Base-by-base conservation (phyloP, 2,888 invertebrate species). In the Drosophila rellima region DNA sequence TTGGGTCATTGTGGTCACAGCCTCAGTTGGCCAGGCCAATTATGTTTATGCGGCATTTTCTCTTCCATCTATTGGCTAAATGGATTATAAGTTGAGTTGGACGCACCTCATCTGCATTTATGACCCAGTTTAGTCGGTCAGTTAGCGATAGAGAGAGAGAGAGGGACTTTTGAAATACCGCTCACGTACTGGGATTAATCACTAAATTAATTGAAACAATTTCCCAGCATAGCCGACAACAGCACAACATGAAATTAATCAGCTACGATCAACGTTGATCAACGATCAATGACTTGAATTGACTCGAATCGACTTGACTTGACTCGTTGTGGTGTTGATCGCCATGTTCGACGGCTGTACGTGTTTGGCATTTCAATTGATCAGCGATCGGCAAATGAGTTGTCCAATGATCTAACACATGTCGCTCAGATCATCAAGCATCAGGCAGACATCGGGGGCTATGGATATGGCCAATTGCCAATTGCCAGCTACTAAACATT, bases 161-260 rank as follows among this genome's bases (percentile, higher is more conserved):
- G 44, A 8, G 3, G 33, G 11, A 17, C 48, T 45, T 68, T 84
- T 73, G 65, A 59, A 48, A 80, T 42, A 11, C 75, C 54, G 76
- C 54, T 68, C 85, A 86, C 85, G 89, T 86, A 55, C 76, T 68
- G 47, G 85, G 89, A 86, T 86, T 86, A 86, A 86, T 86, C 90
- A 73, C 88, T 80, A 86, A 86, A 86, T 86, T 89, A 86, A 86
- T 86, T 86, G 85, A 89, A 85, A 88, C 86, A 78, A 89, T 85
- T 86, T 85, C 64, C 83, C 57, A 82, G 83, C 86, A 86, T 39
- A 88, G 85, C 72, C 70, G 75, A 82, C 80, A 88, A 85, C 83
- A 51, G 70, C 76, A 45, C 66, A 86, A 76, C 82, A 79, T 69
- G 73, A 74, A 77, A 88, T 85, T 82, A 82, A 88, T 88, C 86